These are phyloP conservation scores for Heliconius himera DNA, from an alignment of 1,140 invertebrate genomes.

Conservation along the genomic window DNA sequence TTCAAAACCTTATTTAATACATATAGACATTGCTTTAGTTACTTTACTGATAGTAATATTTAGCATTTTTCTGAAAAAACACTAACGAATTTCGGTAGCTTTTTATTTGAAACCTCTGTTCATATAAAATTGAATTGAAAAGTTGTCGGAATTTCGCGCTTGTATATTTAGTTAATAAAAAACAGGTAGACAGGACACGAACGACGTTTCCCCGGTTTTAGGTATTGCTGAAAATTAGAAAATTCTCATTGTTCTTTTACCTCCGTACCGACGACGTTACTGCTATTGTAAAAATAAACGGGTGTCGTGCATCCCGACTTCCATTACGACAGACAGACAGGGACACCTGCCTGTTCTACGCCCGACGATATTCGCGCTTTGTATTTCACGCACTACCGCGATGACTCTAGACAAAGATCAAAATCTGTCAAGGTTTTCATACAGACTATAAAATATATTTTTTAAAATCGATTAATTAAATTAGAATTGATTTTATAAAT, in stretches of 20 bases:
- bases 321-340: slow-evolving; percentile 1
- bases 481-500: too few species aligned
- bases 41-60: too few species aligned
- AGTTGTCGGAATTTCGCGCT: not conserved
- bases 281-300: not conserved
- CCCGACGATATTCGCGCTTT: not conserved
- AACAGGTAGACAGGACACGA: not conserved
- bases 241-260: slow-evolving; percentile 18
- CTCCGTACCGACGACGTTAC: not conserved
- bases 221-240: slow-evolving; percentile 13
- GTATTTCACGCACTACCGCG: not conserved
- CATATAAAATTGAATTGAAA: slow-evolving; percentile 4
- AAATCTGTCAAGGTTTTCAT: too few species aligned
- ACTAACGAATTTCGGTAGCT: not conserved
- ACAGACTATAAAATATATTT: too few species aligned
- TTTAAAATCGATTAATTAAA: too few species aligned
- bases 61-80: too few species aligned
- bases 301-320: not conserved
- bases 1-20: too few species aligned
- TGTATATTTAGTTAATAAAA: not conserved
- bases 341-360: not conserved
- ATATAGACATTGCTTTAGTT: too few species aligned
- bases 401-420: not conserved
- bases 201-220: not conserved
- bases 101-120: not conserved